Percentiles rank a stretch among this genome's conserved stretches.
phyloP scores from a whole-genome alignment of 2,797 vertebrate species.

The Avahi laniger region DNA sequence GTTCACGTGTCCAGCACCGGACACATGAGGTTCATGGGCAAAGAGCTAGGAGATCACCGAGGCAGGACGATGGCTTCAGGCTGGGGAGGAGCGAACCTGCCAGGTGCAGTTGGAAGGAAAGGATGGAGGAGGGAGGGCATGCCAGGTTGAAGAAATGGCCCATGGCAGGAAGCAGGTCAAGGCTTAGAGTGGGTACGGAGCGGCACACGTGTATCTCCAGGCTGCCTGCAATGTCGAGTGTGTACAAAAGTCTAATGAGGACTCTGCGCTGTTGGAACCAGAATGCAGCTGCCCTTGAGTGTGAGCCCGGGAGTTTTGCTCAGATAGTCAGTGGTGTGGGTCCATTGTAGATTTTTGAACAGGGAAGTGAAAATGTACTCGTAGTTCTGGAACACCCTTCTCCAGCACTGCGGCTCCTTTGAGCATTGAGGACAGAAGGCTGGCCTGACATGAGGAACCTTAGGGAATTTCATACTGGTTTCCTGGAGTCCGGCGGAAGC shows the following conservation, averaged over 20 bases:
- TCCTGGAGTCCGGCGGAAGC: neutral
- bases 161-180: no score
- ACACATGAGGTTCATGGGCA: neutral
- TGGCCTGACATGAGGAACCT: neutral
- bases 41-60: neutral
- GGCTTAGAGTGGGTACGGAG: neutral
- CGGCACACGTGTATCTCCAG: no score
- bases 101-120: neutral
- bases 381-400: neutral
- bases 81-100: no score
- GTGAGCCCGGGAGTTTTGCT: neutral
- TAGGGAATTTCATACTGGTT: neutral
- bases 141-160: neutral
- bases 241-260: neutral
- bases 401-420: neutral
- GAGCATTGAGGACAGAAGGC: neutral
- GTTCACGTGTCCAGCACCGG: neutral
- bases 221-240: neutral
- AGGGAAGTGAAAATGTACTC: neutral
- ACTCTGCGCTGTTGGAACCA: neutral
- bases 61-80: neutral
- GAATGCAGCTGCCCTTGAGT: neutral
- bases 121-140: no score
- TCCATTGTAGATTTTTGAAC: neutral
- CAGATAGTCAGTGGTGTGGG: neutral